Conservation (phyloP, 2,888 invertebrate species). For the Venustoraphidia nigricollis region DNA sequence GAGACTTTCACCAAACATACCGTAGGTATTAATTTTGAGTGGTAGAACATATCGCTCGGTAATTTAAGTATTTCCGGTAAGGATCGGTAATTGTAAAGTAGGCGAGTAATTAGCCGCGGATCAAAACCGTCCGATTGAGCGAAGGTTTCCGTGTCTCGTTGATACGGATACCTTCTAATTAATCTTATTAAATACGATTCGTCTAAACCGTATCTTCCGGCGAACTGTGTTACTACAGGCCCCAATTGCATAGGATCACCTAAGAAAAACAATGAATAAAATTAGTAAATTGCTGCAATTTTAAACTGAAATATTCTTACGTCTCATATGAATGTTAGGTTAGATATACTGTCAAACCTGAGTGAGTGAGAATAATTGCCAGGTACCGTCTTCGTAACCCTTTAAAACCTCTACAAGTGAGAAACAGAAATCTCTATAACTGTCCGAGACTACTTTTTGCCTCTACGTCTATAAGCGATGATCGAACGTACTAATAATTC, state of each 20-base stretch:
- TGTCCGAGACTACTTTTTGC: no score
- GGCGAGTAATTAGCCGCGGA: constrained; percentile 66
- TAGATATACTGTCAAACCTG: no score
- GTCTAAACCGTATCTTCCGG: constrained; percentile 46
- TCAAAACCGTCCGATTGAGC: constrained; percentile 56
- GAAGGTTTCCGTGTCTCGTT: constrained; percentile 42
- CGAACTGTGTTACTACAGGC: constrained; percentile 58
- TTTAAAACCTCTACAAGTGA: no score
- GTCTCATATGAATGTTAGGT: no score
- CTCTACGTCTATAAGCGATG: no score
- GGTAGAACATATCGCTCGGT: constrained; percentile 74
- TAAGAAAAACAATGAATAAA: constrained; percentile 12
- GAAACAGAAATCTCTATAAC: no score
- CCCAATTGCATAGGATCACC: constrained; percentile 87
- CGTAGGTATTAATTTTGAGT: constrained; percentile 53
- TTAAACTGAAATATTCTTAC: no score
- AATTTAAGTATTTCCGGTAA: constrained; percentile 59
- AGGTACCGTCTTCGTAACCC: no score
- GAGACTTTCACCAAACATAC: constrained; percentile 25
- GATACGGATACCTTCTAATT: constrained; percentile 46
- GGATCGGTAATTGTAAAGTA: constrained; percentile 80
- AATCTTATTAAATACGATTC: constrained; percentile 59
- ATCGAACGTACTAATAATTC: no score
- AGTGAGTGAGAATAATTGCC: no score
- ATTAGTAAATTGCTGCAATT: neutral